phyloP scores from a whole-genome alignment of 2,113 vertebrate species.

The Labeo rohita region DNA sequence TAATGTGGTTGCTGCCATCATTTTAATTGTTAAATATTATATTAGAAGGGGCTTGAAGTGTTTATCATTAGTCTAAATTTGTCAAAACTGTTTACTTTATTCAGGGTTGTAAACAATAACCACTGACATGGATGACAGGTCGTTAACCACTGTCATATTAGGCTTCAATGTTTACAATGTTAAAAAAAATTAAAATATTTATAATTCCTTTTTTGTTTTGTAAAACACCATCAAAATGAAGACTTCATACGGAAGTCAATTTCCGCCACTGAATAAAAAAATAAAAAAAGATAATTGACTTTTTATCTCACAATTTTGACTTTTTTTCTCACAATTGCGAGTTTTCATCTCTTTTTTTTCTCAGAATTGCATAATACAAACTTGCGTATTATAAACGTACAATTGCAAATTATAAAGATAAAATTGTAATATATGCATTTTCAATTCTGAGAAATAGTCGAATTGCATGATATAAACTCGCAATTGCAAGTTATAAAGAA shows the following conservation, averaged over 20 bases:
- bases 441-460: too few species aligned
- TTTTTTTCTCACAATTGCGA: too few species aligned
- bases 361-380: too few species aligned
- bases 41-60: background rate
- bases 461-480: too few species aligned
- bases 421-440: too few species aligned
- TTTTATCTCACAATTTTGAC: too few species aligned
- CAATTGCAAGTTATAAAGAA: too few species aligned
- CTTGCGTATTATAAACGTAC: too few species aligned
- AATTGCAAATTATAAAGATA: too few species aligned
- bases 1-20: background rate
- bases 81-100: background rate
- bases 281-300: too few species aligned
- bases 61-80: background rate
- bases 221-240: background rate
- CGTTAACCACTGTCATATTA: background rate
- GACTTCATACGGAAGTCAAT: background rate
- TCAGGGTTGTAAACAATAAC: background rate
- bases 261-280: too few species aligned
- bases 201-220: background rate
- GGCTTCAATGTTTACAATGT: background rate
- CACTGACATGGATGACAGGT: background rate
- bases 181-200: background rate
- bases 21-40: conserved; percentile 3
- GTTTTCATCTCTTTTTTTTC: too few species aligned